phyloP scores from a whole-genome alignment of 2,797 vertebrate genomes.

The Pterois miles region DNA sequence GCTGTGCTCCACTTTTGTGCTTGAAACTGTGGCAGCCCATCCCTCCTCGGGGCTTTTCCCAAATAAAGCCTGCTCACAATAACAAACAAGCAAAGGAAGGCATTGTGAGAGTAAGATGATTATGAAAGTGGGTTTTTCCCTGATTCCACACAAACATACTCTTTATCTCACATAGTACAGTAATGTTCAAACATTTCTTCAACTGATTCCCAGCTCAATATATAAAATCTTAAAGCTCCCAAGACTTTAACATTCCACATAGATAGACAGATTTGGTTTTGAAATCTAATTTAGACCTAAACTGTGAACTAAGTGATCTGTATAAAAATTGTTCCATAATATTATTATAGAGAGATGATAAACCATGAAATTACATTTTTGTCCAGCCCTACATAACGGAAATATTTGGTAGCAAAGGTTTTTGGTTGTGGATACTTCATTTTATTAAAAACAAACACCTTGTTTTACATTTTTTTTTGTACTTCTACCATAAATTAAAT shows the following conservation, averaged over 20 bases:
- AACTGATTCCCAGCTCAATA: not conserved
- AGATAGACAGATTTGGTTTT: not conserved
- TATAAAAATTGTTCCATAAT: not conserved
- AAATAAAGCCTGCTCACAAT: slow-evolving; percentile 50
- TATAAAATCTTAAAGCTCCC: not conserved
- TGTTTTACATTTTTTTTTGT: not conserved
- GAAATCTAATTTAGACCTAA: not conserved
- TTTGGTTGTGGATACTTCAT: not conserved
- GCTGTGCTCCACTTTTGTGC: slow-evolving; percentile 39
- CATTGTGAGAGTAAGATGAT: slow-evolving; percentile 25
- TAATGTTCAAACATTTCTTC: not conserved
- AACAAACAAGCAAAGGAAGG: slow-evolving; percentile 32
- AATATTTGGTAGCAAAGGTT: not conserved
- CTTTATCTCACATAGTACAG: not conserved
- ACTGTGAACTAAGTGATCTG: not conserved
- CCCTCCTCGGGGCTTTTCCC: slow-evolving; percentile 46
- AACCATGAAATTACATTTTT: not conserved
- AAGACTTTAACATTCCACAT: not conserved
- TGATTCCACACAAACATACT: not conserved
- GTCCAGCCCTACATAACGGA: not conserved
- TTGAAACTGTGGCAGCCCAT: slow-evolving; percentile 44
- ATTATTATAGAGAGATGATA: not conserved
- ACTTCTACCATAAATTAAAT: not conserved
- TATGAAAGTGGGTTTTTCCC: slow-evolving; percentile 11
- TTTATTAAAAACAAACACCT: not conserved